These are phyloP conservation scores for Zeus faber DNA, from an alignment of 2,113 vertebrate species.

Conservation along the genomic window DNA sequence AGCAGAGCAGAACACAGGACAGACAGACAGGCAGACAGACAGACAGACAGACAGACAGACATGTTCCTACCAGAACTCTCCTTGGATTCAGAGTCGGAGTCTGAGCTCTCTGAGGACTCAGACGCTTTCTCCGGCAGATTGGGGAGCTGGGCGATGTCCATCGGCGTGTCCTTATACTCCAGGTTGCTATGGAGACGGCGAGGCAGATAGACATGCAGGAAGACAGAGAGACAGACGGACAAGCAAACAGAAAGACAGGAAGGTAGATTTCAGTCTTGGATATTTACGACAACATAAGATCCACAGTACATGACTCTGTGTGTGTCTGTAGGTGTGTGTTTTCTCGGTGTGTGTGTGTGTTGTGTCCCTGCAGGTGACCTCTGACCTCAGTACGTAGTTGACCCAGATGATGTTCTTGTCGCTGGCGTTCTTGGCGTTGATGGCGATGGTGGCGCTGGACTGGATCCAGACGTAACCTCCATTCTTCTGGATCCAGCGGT, in stretches of 20 bases:
- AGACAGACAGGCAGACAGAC: too few relatives aligned
- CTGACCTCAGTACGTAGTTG: slow-evolving; percentile 97
- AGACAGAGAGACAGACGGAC: background rate
- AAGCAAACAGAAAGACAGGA: too few relatives aligned
- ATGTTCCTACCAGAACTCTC: slow-evolving; percentile 92
- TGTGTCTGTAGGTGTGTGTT: background rate
- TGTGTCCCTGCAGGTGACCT: background rate
- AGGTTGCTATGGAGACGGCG: slow-evolving; percentile 78
- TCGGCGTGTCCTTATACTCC: slow-evolving; percentile 95
- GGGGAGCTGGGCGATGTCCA: slow-evolving; percentile 95
- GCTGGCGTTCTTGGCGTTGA: slow-evolving; percentile 95
- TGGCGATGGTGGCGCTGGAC: slow-evolving; percentile 94
- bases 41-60: too few relatives aligned
- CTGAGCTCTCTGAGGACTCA: slow-evolving; percentile 94
- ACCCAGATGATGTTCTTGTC: slow-evolving; percentile 99
- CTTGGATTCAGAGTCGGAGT: slow-evolving; percentile 97
- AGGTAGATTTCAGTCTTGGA: too few relatives aligned
- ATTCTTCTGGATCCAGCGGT: slow-evolving; percentile 98
- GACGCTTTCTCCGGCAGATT: slow-evolving; percentile 94
- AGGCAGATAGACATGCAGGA: slow-evolving; percentile 17
- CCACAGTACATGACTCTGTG: background rate
- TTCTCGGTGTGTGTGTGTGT: background rate
- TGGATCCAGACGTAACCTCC: slow-evolving; percentile 99
- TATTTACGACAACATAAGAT: too few relatives aligned
- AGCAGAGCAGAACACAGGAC: too few relatives aligned